Evolutionary conservation across 2,113 vertebrate genomes (phyloP).

Genomic region (Tetrao urogallus): DNA sequence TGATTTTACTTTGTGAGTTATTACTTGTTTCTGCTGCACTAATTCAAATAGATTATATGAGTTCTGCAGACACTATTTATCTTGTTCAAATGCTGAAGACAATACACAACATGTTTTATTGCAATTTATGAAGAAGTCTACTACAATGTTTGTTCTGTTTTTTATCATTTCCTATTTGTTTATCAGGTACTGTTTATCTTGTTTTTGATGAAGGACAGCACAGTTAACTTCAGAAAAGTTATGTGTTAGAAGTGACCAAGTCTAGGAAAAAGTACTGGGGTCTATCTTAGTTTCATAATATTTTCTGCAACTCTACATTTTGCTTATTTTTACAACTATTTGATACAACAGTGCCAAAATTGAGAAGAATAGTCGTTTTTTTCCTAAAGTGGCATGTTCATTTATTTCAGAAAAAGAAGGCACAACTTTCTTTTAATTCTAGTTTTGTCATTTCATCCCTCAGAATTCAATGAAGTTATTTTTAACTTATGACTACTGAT

Average conservation of each 20-base stretch:
- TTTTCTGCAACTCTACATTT: background rate
- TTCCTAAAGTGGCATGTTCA: background rate
- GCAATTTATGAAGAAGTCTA: background rate
- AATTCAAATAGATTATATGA: background rate
- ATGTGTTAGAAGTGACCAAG: background rate
- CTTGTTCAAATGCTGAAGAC: constrained; percentile 19
- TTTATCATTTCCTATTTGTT: background rate
- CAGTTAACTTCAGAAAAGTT: background rate
- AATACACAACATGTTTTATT: background rate
- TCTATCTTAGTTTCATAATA: background rate
- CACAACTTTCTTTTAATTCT: background rate
- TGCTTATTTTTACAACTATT: background rate
- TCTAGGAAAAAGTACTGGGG: background rate
- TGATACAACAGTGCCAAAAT: background rate
- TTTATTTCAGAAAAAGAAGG: background rate
- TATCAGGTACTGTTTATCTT: background rate
- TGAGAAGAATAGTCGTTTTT: background rate
- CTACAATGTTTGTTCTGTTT: background rate
- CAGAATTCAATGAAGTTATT: background rate
- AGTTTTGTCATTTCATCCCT: background rate
- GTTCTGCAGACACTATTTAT: background rate
- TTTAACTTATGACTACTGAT: background rate
- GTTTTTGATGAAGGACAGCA: background rate
- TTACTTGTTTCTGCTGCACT: constrained; percentile 8
- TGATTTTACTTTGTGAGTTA: background rate